Evolutionary conservation across 35 echinoderm and acorn worm species (phyloP).

Genomic region (Antedon bifida): DNA sequence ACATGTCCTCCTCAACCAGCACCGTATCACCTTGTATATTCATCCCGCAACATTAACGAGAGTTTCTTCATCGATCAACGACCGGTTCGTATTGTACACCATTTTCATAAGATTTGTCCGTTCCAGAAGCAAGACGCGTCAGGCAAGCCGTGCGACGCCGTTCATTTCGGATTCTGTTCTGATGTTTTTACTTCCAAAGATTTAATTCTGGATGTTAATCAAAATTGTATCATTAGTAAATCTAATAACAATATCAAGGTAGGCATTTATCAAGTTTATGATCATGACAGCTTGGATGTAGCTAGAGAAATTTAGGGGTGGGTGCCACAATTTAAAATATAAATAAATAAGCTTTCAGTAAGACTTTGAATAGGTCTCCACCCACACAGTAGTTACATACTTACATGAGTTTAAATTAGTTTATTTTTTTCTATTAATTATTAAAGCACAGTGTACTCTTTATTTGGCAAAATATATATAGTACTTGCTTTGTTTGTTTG

Average conservation of each 20-base stretch:
- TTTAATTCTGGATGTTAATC: neutral
- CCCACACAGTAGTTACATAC: too few relatives aligned
- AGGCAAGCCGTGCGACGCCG: neutral
- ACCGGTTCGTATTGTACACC: neutral
- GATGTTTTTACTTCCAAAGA: neutral
- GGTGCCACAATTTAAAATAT: too few relatives aligned
- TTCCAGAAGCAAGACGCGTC: neutral
- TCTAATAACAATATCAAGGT: neutral
- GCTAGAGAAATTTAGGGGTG: too few relatives aligned
- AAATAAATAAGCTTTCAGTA: too few relatives aligned
- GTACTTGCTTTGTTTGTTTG: too few relatives aligned
- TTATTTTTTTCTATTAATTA: too few relatives aligned
- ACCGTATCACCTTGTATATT: neutral
- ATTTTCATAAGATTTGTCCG: neutral
- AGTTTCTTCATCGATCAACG: neutral
- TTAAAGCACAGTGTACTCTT: too few relatives aligned
- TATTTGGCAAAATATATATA: too few relatives aligned
- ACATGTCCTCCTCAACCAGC: neutral
- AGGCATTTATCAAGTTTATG: too few relatives aligned
- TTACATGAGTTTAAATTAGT: too few relatives aligned
- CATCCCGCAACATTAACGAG: neutral
- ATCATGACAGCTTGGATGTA: too few relatives aligned
- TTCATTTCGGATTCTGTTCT: neutral
- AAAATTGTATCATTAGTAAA: neutral
- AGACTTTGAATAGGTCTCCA: too few relatives aligned